Base-by-base conservation (phyloP, 2,888 invertebrate genomes). In the Lathronympha strigana region DNA sequence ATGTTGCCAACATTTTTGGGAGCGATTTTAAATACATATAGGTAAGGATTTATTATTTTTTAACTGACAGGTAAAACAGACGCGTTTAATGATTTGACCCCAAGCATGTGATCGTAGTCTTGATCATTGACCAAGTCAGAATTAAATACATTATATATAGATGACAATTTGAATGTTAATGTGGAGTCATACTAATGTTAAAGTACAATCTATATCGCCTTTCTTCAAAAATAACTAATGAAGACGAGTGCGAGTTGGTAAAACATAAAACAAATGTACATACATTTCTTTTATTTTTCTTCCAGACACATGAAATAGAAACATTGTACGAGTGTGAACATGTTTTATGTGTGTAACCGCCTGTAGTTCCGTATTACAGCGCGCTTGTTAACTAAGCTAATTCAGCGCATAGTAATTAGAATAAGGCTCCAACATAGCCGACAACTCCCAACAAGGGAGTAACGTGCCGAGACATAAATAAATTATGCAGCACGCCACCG, bases 401-500 rank as follows among this genome's bases (percentile, higher is more conserved):
- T 70, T 70, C 67, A 67, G 71, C 71, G 69, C 73, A 72, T 71
- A 72, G 78, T 82, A 80, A 81, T 80, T 80, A 79, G 77, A 77
- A 76, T 76, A 74, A 72, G 74, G 73, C 74, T 76, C 77, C 72
- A 71, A 77, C 76, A 77, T 74, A 75, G 74, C 74, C 73, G 78
- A 78, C 83, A 77, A 80, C 78, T 80, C 77, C 76, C 80, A 78
- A 81, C 83, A 76, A 80, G 86, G 79, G 82, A 77, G 80, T 83
- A 80, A 84, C 90, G 90, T 89, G 90, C 82, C 83, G 79, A 75
- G 75, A 88, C 89, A 90, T 90, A 90, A 87, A 88, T 90, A 87
- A 86, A 87, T 89, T 88, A 90, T 90, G 86, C 86, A 88, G 81
- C 80, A 79, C 83, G 79, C 81, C 84, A 79, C 79, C 74, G 73